Evolutionary conservation across 2,888 invertebrate species (phyloP), one percentile per base, ranked within the genome.

Genomic region (Falcaria lacertinaria): DNA sequence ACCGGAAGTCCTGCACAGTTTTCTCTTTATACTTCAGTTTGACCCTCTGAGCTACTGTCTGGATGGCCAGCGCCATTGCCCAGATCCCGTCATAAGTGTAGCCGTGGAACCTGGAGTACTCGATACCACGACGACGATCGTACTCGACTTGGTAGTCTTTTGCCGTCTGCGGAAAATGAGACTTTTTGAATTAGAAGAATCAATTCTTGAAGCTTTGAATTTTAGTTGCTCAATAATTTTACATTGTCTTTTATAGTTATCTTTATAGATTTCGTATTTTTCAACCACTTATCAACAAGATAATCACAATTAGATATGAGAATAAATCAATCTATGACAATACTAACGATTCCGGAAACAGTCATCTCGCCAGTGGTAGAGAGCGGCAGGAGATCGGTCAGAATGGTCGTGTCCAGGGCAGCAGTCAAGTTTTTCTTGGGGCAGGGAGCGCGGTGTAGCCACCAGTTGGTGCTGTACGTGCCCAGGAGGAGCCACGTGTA

Each of bases 1-100:
- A 97, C 53, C 92, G 91, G 76, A 97, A 97, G 77, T 96, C 95
- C 32, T 92, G 92, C 0, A 96, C 93, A 0, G 95, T 93, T 74
- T 93, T 93, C 74, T 96, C 95, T 53, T 94, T 93, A 48, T 94
- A 91, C 59, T 90, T 90, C 42, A 92, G 87, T 47, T 92, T 91
- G 37, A 95, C 92, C 54, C 93, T 90, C 57, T 94, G 93, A 0
- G 97, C 94, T 16, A 98, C 97, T 54, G 94, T 94, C 70, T 98
- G 96, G 47, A 99, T 95, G 0, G 98, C 98, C 47, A 97, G 82
- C 0, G 99, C 99, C 56, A 99, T 96, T 0, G 98, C 97, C 98
- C 99, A 99, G 55, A 99, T 96, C 3, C 92, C 99, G 80, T 99
- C 99, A 77, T 99, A 99, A 7, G 98, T 98, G 80, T 99, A 99